These are phyloP conservation scores for Subanguina moxae DNA, from an alignment of 1,140 invertebrate genomes.

Conservation along the genomic window DNA sequence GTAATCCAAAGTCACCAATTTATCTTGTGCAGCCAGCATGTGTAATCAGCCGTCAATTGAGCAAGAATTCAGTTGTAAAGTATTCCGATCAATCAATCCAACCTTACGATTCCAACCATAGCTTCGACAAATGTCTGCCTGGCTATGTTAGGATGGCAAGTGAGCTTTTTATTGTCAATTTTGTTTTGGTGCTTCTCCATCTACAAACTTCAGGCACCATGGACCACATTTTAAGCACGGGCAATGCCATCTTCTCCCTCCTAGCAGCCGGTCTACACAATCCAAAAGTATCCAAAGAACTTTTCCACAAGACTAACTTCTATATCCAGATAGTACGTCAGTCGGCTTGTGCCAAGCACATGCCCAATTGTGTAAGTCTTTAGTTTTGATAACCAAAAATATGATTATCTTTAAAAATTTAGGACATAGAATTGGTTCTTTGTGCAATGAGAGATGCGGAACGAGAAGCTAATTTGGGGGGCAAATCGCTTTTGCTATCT, in stretches of 20 bases:
- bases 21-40: too few relatives aligned
- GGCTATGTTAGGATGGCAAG: conserved; percentile 23
- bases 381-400: neutral
- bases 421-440: conserved; percentile 26
- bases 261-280: neutral
- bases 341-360: conserved; percentile 23
- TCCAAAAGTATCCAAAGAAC: conserved; percentile 15
- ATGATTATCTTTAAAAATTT: conserved; percentile 9
- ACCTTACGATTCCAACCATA: neutral
- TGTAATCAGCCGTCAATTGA: conserved; percentile 8
- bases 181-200: neutral
- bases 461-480: conserved; percentile 11
- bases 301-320: conserved; percentile 5
- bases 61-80: neutral
- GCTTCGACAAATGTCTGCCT: conserved; percentile 13
- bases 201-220: neutral
- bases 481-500: conserved; percentile 9
- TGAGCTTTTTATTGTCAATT: conserved; percentile 4
- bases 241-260: conserved; percentile 2
- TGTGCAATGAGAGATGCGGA: conserved; percentile 21
- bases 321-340: conserved; percentile 15
- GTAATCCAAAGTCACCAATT: too few relatives aligned
- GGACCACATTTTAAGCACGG: conserved; percentile 1
- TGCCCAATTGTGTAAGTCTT: conserved; percentile 12
- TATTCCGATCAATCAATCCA: neutral